Percentiles rank a stretch among this genome's conserved stretches.
Conservation (phyloP, 1,140 invertebrate species). For the Philopotamus ludificatus region DNA sequence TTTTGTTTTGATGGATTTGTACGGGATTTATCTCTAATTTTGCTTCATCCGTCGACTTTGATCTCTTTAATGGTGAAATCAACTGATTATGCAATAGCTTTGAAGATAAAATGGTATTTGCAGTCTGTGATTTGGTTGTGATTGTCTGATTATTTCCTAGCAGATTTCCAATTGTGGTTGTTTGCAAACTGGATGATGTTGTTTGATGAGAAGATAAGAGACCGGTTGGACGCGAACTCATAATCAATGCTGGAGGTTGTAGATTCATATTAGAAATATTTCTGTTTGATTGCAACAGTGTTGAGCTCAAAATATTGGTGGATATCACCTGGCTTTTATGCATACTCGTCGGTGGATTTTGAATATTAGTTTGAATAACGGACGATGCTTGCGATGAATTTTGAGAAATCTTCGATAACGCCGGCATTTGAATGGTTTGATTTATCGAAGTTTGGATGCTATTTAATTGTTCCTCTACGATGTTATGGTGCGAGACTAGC, state of each 20-base stretch:
- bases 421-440: conserved; percentile 56
- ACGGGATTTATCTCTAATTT: conserved; percentile 53
- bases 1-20: conserved; percentile 53
- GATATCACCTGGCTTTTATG: conserved; percentile 49
- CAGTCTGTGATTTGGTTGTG: conserved; percentile 47
- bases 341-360: conserved; percentile 43
- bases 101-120: conserved; percentile 54
- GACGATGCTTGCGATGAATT: conserved; percentile 46
- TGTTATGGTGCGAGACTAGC: conserved; percentile 14
- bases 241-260: conserved; percentile 55
- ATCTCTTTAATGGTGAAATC: conserved; percentile 56
- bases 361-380: conserved; percentile 47
- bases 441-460: conserved; percentile 24
- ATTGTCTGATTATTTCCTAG: conserved; percentile 47
- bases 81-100: conserved; percentile 59
- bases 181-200: conserved; percentile 14
- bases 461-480: conserved; percentile 20
- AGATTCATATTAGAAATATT: conserved; percentile 53
- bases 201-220: conserved; percentile 32
- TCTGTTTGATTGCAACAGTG: conserved; percentile 51
- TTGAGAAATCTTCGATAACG: conserved; percentile 53
- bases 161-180: conserved; percentile 45
- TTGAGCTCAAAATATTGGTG: conserved; percentile 54
- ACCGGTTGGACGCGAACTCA: conserved; percentile 52
- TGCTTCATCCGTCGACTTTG: conserved; percentile 57